A percentile compares a stretch with the other conserved stretches of the same genome.
phyloP scores from a whole-genome alignment of 2,888 invertebrate genomes.

The Drosophila lacicola region DNA sequence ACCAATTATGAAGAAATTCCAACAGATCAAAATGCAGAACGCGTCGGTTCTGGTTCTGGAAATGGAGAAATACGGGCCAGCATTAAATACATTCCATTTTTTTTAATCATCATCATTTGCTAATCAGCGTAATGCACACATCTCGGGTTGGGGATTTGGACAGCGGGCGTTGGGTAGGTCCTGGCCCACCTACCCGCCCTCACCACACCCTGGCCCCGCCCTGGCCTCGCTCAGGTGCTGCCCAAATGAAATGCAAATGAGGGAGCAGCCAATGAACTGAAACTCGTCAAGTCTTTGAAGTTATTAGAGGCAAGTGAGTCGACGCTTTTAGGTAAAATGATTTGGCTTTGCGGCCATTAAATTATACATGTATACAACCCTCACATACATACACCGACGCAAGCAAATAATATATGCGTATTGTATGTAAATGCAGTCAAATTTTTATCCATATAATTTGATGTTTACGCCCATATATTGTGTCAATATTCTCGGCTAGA shows the following conservation, averaged over 20 bases:
- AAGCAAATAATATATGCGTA: neutral
- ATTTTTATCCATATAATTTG: constrained; percentile 21
- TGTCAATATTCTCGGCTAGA: constrained; percentile 7
- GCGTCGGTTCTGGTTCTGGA: constrained; percentile 15
- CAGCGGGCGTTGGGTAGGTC: neutral
- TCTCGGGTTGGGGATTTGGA: neutral
- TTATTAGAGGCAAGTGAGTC: constrained; percentile 61
- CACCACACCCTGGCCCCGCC: neutral
- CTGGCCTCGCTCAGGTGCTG: constrained; percentile 9
- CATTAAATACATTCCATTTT: constrained; percentile 42
- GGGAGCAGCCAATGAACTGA: constrained; percentile 36
- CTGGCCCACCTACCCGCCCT: neutral
- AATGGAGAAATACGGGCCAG: neutral
- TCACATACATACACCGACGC: neutral
- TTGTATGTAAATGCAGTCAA: neutral
- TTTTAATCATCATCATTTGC: constrained; percentile 71
- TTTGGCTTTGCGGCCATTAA: constrained; percentile 3
- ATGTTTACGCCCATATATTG: constrained; percentile 14
- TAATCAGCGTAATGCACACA: constrained; percentile 49
- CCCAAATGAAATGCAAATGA: constrained; percentile 60
- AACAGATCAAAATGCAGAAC: constrained; percentile 59
- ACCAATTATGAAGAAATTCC: constrained; percentile 70
- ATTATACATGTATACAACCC: neutral
- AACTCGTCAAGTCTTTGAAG: constrained; percentile 50
- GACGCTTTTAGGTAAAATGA: constrained; percentile 28